Evolutionary conservation across 2,113 vertebrate species (phyloP).

Genomic region (Cercopithecus mona): DNA sequence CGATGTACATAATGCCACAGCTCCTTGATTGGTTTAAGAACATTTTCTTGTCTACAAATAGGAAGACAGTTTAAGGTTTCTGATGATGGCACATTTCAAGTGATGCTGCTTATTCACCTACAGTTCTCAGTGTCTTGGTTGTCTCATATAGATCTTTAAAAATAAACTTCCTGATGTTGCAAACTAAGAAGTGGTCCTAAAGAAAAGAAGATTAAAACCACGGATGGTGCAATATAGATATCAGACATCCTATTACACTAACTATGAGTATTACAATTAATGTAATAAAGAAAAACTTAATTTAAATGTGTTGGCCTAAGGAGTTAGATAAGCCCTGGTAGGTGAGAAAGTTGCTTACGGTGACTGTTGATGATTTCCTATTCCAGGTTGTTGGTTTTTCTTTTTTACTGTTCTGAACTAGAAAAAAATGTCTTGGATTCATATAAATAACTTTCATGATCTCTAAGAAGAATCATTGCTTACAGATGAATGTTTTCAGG

Average conservation of each 20-base stretch:
- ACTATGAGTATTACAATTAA: neutral
- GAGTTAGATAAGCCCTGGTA: neutral
- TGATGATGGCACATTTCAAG: constrained; percentile 35
- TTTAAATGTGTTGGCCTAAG: neutral
- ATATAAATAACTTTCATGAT: neutral
- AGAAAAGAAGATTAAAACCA: constrained; percentile 15
- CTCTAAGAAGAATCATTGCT: neutral
- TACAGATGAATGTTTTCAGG: constrained; percentile 18
- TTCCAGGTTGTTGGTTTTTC: neutral
- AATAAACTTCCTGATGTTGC: constrained; percentile 13
- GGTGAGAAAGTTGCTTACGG: neutral
- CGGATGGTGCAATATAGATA: neutral
- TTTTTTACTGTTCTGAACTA: neutral
- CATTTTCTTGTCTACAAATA: constrained; percentile 46
- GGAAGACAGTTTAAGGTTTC: constrained; percentile 21
- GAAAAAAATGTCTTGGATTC: neutral
- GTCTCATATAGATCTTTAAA: constrained; percentile 34
- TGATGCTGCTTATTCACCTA: neutral
- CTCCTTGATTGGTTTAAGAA: constrained; percentile 46
- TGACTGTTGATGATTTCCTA: neutral
- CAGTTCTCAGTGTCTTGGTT: neutral
- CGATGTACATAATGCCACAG: neutral
- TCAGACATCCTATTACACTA: neutral
- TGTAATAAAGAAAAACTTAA: neutral
- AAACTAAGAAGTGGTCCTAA: neutral